phyloP scores from a whole-genome alignment of 2,888 invertebrate species.

The Incurvaria masculella region DNA sequence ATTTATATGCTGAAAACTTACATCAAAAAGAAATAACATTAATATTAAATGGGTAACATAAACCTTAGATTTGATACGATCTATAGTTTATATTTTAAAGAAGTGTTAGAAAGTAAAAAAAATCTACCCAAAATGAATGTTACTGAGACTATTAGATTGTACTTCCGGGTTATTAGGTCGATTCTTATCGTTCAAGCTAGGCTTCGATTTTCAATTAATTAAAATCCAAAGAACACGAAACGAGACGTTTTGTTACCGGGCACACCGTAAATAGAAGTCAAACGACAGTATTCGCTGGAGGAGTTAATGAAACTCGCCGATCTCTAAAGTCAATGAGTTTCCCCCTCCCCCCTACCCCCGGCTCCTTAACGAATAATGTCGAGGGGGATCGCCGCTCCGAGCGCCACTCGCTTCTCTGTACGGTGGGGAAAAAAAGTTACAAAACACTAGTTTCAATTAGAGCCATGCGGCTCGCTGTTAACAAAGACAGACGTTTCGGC shows the following conservation, averaged over 20 bases:
- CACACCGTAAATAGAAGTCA: conserved; percentile 32
- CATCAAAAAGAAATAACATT: too few relatives aligned
- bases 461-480: too few relatives aligned
- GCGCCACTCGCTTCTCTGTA: neutral
- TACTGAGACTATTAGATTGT: too few relatives aligned
- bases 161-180: too few relatives aligned
- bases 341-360: conserved; percentile 19
- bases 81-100: too few relatives aligned
- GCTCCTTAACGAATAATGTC: neutral
- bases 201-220: neutral
- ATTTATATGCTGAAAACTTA: too few relatives aligned
- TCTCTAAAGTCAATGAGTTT: conserved; percentile 31
- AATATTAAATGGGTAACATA: too few relatives aligned
- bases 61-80: too few relatives aligned
- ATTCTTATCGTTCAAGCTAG: too few relatives aligned
- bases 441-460: neutral
- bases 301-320: conserved; percentile 47
- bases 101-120: too few relatives aligned
- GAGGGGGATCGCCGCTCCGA: neutral
- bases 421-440: neutral
- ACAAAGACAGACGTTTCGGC: too few relatives aligned
- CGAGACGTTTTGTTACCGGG: neutral
- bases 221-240: neutral
- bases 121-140: too few relatives aligned
- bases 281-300: conserved; percentile 47